A percentile compares a stretch with the other conserved stretches of the same genome.
phyloP scores from a whole-genome alignment of 2,113 vertebrate genomes.

The Larimichthys polyactis region DNA sequence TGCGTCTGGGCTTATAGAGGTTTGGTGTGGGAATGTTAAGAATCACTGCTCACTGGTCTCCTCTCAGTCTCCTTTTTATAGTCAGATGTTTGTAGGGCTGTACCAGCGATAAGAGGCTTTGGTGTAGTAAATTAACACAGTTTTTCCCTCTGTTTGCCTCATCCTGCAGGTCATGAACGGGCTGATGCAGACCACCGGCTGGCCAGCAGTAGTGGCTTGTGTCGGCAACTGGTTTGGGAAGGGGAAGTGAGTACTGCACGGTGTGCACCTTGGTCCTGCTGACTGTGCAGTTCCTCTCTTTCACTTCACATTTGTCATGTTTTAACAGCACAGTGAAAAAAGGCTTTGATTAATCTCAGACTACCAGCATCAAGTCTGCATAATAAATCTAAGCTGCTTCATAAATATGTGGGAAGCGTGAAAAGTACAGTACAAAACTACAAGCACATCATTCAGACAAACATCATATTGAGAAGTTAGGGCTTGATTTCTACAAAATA shows the following conservation, averaged over 20 bases:
- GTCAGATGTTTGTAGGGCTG: background rate
- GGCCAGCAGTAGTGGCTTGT: constrained; percentile 94
- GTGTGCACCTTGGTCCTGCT: constrained; percentile 30
- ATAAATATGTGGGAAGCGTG: background rate
- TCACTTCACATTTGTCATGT: constrained; percentile 15
- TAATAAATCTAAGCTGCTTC: background rate
- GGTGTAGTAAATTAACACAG: background rate
- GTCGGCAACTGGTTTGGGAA: constrained; percentile 99
- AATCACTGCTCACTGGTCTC: background rate
- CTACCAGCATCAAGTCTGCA: background rate
- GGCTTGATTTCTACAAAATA: background rate
- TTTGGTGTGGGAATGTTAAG: constrained; percentile 9
- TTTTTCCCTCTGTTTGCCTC: constrained; percentile 32
- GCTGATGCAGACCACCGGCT: constrained; percentile 95
- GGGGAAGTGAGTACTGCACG: constrained; percentile 91
- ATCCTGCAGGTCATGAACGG: constrained; percentile 90
- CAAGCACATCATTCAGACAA: background rate
- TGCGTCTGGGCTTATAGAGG: background rate
- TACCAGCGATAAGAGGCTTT: background rate
- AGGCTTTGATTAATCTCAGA: background rate
- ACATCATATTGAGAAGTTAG: background rate
- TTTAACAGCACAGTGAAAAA: constrained; percentile 9
- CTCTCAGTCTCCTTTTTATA: background rate
- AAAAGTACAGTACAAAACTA: background rate
- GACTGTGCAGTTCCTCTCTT: constrained; percentile 16